These are phyloP conservation scores for Microcebus ravelobensis DNA, from an alignment of 2,113 vertebrate genomes.

Conservation along the genomic window DNA sequence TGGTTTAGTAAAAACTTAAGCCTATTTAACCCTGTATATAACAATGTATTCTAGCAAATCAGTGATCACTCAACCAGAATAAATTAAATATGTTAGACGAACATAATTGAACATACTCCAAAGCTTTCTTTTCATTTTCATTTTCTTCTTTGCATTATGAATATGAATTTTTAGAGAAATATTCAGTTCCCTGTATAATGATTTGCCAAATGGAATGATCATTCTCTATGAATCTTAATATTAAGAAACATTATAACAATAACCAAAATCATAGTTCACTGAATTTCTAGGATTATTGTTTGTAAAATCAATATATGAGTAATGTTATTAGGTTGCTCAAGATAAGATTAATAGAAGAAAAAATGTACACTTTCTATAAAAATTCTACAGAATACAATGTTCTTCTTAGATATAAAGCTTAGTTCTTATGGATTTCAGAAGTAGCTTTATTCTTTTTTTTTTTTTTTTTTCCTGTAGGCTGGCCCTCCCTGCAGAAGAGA, in stretches of 20 bases:
- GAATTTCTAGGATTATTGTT: background rate
- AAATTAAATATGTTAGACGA: background rate
- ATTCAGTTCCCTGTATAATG: background rate
- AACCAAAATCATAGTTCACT: background rate
- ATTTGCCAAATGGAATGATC: background rate
- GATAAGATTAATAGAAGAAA: background rate
- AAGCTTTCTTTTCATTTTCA: background rate
- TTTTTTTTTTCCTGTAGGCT: too few relatives aligned
- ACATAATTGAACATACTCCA: background rate
- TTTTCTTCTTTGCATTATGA: constrained; percentile 4
- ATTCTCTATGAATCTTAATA: background rate
- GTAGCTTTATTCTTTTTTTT: background rate
- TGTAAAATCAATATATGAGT: background rate
- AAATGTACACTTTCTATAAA: background rate
- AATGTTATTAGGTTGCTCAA: background rate
- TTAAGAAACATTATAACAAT: background rate
- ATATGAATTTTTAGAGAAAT: background rate
- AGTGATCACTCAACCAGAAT: background rate
- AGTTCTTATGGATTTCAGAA: background rate
- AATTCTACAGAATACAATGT: background rate
- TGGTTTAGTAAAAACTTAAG: background rate
- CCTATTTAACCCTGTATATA: background rate
- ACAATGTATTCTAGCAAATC: background rate
- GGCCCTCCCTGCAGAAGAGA: too few relatives aligned
- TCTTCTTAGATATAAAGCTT: background rate